A percentile compares a stretch with the other conserved stretches of the same genome.
Evolutionary conservation across 2,113 vertebrate species (phyloP).

Genomic region (Thermophis baileyi): DNA sequence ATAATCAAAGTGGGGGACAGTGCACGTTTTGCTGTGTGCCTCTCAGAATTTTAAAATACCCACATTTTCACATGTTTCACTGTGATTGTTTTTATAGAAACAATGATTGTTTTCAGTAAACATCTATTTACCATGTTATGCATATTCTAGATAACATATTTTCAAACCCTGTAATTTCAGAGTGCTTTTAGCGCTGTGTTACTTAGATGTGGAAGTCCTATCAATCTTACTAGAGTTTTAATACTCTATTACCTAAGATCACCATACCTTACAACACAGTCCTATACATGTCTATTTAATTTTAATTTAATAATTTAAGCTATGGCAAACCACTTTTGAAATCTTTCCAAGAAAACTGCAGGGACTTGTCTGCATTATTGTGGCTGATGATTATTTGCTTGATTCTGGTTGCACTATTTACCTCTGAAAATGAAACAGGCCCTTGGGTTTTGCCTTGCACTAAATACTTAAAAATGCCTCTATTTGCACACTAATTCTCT

Average conservation of each 20-base stretch:
- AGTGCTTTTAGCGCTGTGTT: neutral
- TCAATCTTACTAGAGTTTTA: neutral
- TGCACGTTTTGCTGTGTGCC: neutral
- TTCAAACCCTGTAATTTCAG: neutral
- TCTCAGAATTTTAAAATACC: neutral
- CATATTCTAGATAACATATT: neutral
- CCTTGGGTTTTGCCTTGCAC: neutral
- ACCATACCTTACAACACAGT: neutral
- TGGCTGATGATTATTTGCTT: neutral
- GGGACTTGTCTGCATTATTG: neutral
- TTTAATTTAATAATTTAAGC: neutral
- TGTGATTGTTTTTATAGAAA: neutral
- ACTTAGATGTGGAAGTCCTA: neutral
- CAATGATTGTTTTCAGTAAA: neutral
- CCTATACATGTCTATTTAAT: neutral
- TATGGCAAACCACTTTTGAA: neutral
- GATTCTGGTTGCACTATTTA: neutral
- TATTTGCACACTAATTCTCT: constrained; percentile 21
- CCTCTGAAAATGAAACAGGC: neutral
- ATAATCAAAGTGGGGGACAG: neutral
- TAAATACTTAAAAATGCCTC: neutral
- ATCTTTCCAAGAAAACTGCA: neutral
- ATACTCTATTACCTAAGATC: neutral
- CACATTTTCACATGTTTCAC: neutral
- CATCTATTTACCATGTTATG: neutral